phyloP scores from a whole-genome alignment of 2,113 vertebrate species.

The Ovis canadensis region DNA sequence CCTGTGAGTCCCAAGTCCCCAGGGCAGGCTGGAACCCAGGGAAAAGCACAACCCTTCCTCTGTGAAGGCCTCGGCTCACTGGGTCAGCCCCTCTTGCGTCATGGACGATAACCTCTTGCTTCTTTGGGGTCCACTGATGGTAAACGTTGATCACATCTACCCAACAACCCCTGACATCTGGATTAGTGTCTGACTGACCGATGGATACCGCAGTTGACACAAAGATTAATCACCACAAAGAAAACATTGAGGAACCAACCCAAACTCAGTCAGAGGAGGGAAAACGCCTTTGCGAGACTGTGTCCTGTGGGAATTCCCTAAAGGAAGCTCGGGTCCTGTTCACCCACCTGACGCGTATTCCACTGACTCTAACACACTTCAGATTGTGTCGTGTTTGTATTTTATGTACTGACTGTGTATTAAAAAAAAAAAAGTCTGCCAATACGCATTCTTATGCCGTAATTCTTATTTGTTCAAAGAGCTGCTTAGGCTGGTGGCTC shows the following conservation, averaged over 20 bases:
- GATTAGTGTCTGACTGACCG: neutral
- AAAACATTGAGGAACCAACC: neutral
- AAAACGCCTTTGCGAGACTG: neutral
- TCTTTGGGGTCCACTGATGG: neutral
- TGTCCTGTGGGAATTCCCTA: neutral
- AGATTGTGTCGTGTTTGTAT: neutral
- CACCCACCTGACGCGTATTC: neutral
- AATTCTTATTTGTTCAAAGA: constrained; percentile 26
- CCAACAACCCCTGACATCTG: neutral
- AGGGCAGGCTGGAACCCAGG: neutral
- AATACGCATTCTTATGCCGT: neutral
- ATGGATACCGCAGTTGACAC: neutral
- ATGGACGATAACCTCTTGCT: neutral
- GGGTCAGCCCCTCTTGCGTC: neutral
- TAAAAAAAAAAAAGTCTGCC: neutral
- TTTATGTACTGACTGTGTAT: neutral
- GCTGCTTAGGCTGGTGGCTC: neutral
- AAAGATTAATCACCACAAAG: neutral
- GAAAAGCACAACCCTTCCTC: neutral
- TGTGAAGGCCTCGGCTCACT: neutral
- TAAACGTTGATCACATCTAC: neutral
- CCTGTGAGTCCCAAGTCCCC: neutral
- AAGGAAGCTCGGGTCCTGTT: neutral
- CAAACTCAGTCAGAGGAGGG: neutral
- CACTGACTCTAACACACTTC: neutral